Base-by-base conservation (phyloP, 2,113 vertebrate genomes). In the Eulacestoma nigropectus region DNA sequence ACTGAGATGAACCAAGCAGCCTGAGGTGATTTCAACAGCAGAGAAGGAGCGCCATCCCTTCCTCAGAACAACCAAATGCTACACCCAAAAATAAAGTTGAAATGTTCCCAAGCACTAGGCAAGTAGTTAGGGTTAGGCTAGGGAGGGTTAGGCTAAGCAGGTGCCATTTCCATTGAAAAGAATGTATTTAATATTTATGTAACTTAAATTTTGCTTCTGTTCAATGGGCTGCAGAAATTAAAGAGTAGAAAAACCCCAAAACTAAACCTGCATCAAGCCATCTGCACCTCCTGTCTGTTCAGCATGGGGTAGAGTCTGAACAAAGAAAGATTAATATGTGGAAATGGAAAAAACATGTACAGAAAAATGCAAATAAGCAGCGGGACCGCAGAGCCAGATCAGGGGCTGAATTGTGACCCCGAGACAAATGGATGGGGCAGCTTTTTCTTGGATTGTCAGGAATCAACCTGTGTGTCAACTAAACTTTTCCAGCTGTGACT, bases 201-300 rank as follows among this genome's bases (percentile, higher is more conserved):
- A 96, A 97, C 78, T 72, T 91, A 64, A 75, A 75, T 49, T 76
- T 69, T 69, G 46, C 57, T 74, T 78, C 60, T 87, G 53, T 75
- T 93, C 82, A 55, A 59, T 62, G 72, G 92, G 73, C 85, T 59
- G 72, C 63, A 79, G 78, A 95, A 93, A 94, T 85, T 81, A 65
- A 53, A 90, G 60, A 84, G 56, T 27, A 19, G 88, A 88, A 84
- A 82, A 73, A 29, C 8, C 7, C 27, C 3, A 12, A 37, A 5
- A 21, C 12, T 11, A 70, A 70, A 57, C 18, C 59, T 86, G 37
- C 70, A 77, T 60, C 49, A 41, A 93, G 70, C 85, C 92, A 95
- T 94, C 94, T 97, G 95, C 41, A 13, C 92, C 69, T 92, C 75
- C 29, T 93, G 46, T 69, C 87, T 93, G 92, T 93, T 91, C 79